Evolutionary conservation across 2,113 vertebrate species (phyloP).

Genomic region (Nettapus auritus): DNA sequence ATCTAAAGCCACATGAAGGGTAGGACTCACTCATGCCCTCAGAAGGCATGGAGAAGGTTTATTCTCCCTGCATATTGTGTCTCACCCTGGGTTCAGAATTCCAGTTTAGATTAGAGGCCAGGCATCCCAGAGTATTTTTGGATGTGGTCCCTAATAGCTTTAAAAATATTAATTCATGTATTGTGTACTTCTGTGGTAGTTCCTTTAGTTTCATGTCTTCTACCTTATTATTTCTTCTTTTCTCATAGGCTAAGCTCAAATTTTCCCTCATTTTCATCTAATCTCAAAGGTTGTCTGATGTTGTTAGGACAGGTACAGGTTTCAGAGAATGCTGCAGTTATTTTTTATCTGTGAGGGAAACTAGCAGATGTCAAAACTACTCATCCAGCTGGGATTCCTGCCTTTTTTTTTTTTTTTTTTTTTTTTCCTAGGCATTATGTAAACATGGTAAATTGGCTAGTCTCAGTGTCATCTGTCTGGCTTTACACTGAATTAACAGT

Average conservation of each 20-base stretch:
- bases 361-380: accelerated
- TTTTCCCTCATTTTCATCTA: background rate
- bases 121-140: background rate
- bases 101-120: background rate
- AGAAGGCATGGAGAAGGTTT: too few relatives aligned
- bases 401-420: background rate
- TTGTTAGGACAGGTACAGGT: background rate
- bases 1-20: background rate
- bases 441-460: background rate
- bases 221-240: background rate
- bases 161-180: background rate
- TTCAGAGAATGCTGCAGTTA: background rate
- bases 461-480: accelerated
- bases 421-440: background rate
- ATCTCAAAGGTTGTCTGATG: background rate
- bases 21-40: background rate
- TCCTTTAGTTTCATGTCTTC: background rate
- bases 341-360: background rate
- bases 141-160: background rate
- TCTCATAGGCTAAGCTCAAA: background rate
- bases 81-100: background rate
- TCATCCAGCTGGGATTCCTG: background rate
- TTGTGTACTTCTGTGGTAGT: background rate
- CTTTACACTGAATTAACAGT: background rate
- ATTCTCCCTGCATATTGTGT: background rate